phyloP scores from a whole-genome alignment of 2,113 vertebrate genomes.

The Cololabis saira region DNA sequence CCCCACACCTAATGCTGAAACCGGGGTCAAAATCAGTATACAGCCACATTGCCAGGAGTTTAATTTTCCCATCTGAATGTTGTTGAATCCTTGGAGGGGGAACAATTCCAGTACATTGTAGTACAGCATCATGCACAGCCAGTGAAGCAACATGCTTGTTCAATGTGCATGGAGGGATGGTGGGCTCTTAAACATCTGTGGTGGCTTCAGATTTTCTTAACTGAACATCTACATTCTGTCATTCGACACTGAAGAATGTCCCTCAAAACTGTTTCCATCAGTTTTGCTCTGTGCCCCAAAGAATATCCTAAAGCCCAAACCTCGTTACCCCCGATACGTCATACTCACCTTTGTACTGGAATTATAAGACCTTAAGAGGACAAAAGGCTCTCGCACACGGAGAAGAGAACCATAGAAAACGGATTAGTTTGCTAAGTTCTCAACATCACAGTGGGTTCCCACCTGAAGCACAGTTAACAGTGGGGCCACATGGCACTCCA shows the following conservation, averaged over 20 bases:
- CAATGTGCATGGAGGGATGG: slow-evolving; percentile 52
- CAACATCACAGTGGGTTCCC: slow-evolving; percentile 24
- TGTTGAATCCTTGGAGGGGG: slow-evolving; percentile 54
- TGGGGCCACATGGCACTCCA: slow-evolving; percentile 32
- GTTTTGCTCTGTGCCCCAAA: slow-evolving; percentile 25
- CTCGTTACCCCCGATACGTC: slow-evolving; percentile 61
- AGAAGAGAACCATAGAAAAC: slow-evolving; percentile 3
- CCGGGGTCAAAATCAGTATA: slow-evolving; percentile 56
- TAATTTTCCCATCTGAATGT: slow-evolving; percentile 50
- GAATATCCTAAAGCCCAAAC: slow-evolving; percentile 29
- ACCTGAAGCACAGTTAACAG: slow-evolving; percentile 33
- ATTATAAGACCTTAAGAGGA: slow-evolving; percentile 53
- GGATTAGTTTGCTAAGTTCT: slow-evolving; percentile 11
- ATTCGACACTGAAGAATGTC: slow-evolving; percentile 24
- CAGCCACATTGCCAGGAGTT: slow-evolving; percentile 43
- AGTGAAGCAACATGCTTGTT: slow-evolving; percentile 74
- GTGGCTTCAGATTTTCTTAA: background rate
- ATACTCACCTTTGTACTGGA: slow-evolving; percentile 70
- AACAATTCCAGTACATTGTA: slow-evolving; percentile 77
- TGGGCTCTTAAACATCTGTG: slow-evolving; percentile 1
- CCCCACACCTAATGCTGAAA: slow-evolving; percentile 53
- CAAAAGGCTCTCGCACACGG: slow-evolving; percentile 28
- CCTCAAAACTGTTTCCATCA: slow-evolving; percentile 21
- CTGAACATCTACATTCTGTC: background rate
- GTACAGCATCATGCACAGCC: slow-evolving; percentile 77